Conservation (phyloP, 2,888 invertebrate genomes). For the Corythucha ciliata region DNA sequence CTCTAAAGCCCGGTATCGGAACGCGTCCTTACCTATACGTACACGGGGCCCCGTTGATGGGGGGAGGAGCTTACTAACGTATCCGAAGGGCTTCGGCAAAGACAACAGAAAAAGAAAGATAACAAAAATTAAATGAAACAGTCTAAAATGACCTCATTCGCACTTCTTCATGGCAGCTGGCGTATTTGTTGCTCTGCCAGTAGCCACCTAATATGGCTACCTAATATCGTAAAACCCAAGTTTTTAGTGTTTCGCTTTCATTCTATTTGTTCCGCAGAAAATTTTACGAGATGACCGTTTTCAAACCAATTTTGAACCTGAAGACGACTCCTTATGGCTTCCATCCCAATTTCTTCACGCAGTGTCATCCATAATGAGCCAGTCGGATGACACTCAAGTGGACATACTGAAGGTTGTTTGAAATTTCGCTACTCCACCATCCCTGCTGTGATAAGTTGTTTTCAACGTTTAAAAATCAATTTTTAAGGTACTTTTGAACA, state of each 20-base stretch:
- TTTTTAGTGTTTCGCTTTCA: not conserved
- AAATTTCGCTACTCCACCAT: not conserved
- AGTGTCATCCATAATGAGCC: slow-evolving; percentile 66
- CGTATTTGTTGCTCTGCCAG: too few relatives aligned
- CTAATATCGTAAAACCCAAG: not conserved
- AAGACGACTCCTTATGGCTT: slow-evolving; percentile 86
- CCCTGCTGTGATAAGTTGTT: not conserved
- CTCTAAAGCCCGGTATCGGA: too few relatives aligned
- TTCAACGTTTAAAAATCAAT: not conserved
- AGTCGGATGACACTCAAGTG: slow-evolving; percentile 77
- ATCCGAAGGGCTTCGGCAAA: too few relatives aligned
- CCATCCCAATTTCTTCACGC: slow-evolving; percentile 83
- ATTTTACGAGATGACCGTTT: slow-evolving; percentile 85
- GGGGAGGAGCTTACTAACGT: too few relatives aligned
- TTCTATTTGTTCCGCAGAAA: slow-evolving; percentile 50
- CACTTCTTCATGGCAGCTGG: too few relatives aligned
- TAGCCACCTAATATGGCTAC: too few relatives aligned
- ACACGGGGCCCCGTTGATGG: too few relatives aligned
- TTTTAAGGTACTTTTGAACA: slow-evolving; percentile 64
- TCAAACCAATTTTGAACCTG: slow-evolving; percentile 79
- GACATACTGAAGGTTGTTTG: slow-evolving; percentile 62
- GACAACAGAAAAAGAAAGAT: too few relatives aligned
- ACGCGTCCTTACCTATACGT: too few relatives aligned
- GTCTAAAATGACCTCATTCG: too few relatives aligned
- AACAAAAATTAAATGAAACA: too few relatives aligned